Percentiles rank a stretch among this genome's conserved stretches.
Evolutionary conservation across 2,888 invertebrate species (phyloP).

Genomic region (Scaeva pyrastri): DNA sequence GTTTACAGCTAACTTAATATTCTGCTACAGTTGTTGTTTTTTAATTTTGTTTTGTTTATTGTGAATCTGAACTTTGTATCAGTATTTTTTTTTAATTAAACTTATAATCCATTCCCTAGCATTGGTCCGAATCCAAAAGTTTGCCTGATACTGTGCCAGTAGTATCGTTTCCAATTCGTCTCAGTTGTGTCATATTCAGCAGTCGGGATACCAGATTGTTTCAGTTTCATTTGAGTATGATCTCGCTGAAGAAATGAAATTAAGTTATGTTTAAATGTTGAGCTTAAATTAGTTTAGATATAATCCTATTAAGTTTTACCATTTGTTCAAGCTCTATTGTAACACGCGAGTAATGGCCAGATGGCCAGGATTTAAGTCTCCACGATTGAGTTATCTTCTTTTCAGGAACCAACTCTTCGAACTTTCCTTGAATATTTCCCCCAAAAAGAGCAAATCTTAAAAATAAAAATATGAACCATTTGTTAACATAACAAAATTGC

Average conservation of each 20-base stretch:
- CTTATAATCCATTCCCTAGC: conserved; percentile 68
- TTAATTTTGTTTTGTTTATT: conserved; percentile 19
- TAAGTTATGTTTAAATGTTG: conserved; percentile 20
- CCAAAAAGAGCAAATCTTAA: conserved; percentile 92
- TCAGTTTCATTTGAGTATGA: conserved; percentile 92
- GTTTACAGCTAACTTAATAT: conserved; percentile 34
- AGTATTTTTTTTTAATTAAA: conserved; percentile 1
- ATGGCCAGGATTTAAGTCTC: conserved; percentile 98
- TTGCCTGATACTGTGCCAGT: conserved; percentile 95
- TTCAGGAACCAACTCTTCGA: conserved; percentile 92
- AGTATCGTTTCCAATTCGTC: conserved; percentile 96
- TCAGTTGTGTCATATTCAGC: conserved; percentile 91
- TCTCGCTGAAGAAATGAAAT: conserved; percentile 87
- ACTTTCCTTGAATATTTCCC: conserved; percentile 95
- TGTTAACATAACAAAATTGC: too few species aligned
- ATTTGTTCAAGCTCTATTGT: conserved; percentile 93
- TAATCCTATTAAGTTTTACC: conserved; percentile 82
- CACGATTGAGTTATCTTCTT: conserved; percentile 95
- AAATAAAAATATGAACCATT: conserved; percentile 17
- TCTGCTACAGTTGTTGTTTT: conserved; percentile 24
- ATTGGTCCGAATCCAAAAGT: conserved; percentile 83
- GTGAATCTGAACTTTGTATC: conserved; percentile 48
- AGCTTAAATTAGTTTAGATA: background rate
- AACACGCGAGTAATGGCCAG: conserved; percentile 95
- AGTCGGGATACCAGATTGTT: conserved; percentile 93